phyloP scores from a whole-genome alignment of 2,888 invertebrate genomes.

The Dendrolimus pini region DNA sequence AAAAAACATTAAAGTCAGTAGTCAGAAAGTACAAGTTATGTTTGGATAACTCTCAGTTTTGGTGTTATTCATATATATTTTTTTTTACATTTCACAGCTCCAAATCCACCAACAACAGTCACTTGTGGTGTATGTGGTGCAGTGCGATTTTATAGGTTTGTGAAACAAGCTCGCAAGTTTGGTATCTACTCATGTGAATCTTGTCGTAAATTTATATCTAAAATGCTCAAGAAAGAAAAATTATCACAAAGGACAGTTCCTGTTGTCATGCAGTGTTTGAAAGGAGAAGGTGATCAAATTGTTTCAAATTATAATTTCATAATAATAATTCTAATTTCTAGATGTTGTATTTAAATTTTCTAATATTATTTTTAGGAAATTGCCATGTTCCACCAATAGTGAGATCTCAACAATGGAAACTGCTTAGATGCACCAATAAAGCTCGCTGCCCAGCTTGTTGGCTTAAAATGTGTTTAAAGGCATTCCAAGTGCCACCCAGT shows the following conservation, averaged over 20 bases:
- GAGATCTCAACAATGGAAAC: constrained; percentile 83
- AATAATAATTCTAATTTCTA: not conserved
- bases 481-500: constrained; percentile 85
- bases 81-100: constrained; percentile 43
- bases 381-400: constrained; percentile 84
- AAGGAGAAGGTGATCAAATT: constrained; percentile 75
- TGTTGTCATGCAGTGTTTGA: constrained; percentile 79
- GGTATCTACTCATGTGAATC: constrained; percentile 91
- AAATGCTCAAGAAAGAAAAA: constrained; percentile 83
- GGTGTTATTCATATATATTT: too few relatives aligned
- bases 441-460: constrained; percentile 91
- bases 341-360: not conserved
- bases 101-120: constrained; percentile 79
- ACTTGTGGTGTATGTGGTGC: constrained; percentile 89
- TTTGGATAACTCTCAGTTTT: too few relatives aligned
- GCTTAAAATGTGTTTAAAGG: constrained; percentile 88
- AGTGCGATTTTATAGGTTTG: constrained; percentile 84
- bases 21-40: too few relatives aligned
- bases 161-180: constrained; percentile 88
- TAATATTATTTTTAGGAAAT: constrained; percentile 63
- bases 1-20: too few relatives aligned
- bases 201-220: constrained; percentile 91
- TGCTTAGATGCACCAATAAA: constrained; percentile 81
- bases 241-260: constrained; percentile 73
- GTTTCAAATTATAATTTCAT: not conserved